Percentiles rank a stretch among this genome's conserved stretches.
Evolutionary conservation across 2,113 vertebrate genomes (phyloP).

Genomic region (Brachionichthys hirsutus): DNA sequence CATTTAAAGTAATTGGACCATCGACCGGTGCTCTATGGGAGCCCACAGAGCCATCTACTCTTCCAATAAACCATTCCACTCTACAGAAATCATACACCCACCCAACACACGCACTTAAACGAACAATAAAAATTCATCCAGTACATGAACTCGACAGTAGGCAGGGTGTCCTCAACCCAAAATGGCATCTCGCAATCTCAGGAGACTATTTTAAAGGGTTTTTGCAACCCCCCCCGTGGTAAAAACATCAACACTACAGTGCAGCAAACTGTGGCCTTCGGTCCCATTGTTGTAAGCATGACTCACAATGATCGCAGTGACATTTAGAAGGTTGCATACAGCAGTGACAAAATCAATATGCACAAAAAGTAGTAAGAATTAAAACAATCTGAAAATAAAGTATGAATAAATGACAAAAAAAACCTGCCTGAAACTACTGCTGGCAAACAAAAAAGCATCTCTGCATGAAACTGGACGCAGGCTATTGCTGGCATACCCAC

Average conservation of each 20-base stretch:
- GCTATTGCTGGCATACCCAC: conserved; percentile 28
- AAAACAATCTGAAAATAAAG: conserved; percentile 20
- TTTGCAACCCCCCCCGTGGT: conserved; percentile 1
- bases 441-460: conserved; percentile 19
- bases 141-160: conserved; percentile 13
- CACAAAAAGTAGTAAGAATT: conserved; percentile 26
- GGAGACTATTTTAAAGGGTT: conserved; percentile 11
- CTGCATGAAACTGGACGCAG: conserved; percentile 36
- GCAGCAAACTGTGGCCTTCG: conserved; percentile 31
- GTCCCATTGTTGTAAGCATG: conserved; percentile 31
- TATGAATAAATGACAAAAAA: conserved; percentile 23
- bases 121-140: conserved; percentile 9
- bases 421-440: conserved; percentile 11
- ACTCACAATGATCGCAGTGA: conserved; percentile 17
- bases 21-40: conserved; percentile 28
- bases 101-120: conserved; percentile 3
- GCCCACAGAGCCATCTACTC: conserved; percentile 46
- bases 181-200: conserved; percentile 18
- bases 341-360: conserved; percentile 34
- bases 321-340: conserved; percentile 39
- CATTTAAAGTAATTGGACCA: conserved; percentile 54
- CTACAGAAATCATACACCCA: not conserved
- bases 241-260: conserved; percentile 20
- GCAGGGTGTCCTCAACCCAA: conserved; percentile 13
- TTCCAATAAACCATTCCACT: conserved; percentile 35